phyloP scores from a whole-genome alignment of 2,888 invertebrate species.

The Sinohyriopsis cumingii region DNA sequence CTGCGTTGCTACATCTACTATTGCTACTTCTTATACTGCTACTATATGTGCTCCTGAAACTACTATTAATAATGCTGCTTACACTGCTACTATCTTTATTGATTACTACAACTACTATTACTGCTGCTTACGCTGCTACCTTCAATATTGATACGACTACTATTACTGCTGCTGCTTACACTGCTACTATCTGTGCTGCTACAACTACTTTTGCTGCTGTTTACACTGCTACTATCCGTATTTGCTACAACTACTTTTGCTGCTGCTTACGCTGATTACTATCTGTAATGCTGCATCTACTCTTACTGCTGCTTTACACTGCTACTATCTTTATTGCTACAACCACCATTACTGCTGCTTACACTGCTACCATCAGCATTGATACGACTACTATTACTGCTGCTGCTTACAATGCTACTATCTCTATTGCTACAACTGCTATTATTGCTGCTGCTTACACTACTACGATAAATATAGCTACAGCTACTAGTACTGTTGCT shows the following conservation, averaged over 20 bases:
- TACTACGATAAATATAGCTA: background rate
- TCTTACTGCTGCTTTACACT: slow-evolving; percentile 15
- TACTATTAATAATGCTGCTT: slow-evolving; percentile 12
- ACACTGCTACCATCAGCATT: slow-evolving; percentile 17
- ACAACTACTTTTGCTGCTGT: background rate
- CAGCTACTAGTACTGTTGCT: slow-evolving; percentile 2
- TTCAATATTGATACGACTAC: slow-evolving; percentile 12
- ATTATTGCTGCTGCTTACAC: slow-evolving; percentile 5
- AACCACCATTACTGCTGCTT: slow-evolving; percentile 17
- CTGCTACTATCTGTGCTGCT: slow-evolving; percentile 1
- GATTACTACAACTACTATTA: slow-evolving; percentile 16
- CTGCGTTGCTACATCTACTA: background rate
- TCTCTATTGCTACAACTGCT: slow-evolving; percentile 16
- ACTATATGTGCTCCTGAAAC: slow-evolving; percentile 3
- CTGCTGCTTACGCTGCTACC: slow-evolving; percentile 13
- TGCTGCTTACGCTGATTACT: slow-evolving; percentile 13
- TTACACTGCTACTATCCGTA: slow-evolving; percentile 2
- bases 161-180: slow-evolving; percentile 14
- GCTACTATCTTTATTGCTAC: slow-evolving; percentile 12
- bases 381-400: slow-evolving; percentile 16
- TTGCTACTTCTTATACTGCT: background rate
- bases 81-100: slow-evolving; percentile 16
- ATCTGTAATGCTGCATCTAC: slow-evolving; percentile 15
- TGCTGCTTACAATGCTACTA: slow-evolving; percentile 16
- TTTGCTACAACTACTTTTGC: slow-evolving; percentile 17